Percentiles rank a stretch among this genome's conserved stretches.
Conservation (phyloP, 92 coral and sea anemone genomes). For the Palythoa caribaeorum region DNA sequence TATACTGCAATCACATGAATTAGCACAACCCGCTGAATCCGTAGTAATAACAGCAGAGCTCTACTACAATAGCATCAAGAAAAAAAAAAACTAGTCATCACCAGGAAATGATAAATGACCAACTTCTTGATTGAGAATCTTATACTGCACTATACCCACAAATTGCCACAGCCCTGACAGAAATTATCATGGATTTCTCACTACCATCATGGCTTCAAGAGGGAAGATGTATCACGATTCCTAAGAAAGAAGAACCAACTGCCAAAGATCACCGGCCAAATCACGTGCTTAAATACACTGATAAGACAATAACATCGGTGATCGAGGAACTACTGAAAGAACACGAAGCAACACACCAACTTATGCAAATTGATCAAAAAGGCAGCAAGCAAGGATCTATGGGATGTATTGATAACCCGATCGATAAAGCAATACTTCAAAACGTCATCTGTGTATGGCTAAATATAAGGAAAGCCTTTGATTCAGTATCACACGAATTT, state of each 20-base stretch:
- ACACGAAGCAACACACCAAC: slow-evolving; percentile 36
- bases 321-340: slow-evolving; percentile 38
- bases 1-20: too few relatives aligned
- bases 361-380: slow-evolving; percentile 51
- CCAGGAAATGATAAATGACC: too few relatives aligned
- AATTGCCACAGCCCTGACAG: not conserved
- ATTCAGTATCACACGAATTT: slow-evolving; percentile 24
- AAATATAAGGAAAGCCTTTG: slow-evolving; percentile 33
- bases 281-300: slow-evolving; percentile 39
- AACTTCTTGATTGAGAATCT: too few relatives aligned
- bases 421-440: slow-evolving; percentile 27
- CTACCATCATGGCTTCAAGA: not conserved
- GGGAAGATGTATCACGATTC: slow-evolving; percentile 51
- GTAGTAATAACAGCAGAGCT: too few relatives aligned
- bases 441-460: slow-evolving; percentile 28
- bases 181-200: not conserved
- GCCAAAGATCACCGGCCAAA: slow-evolving; percentile 55
- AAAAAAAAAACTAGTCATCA: too few relatives aligned
- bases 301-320: slow-evolving; percentile 54
- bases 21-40: too few relatives aligned
- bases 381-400: slow-evolving; percentile 31
- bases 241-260: slow-evolving; percentile 19
- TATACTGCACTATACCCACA: too few relatives aligned
- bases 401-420: slow-evolving; percentile 43
- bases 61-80: too few relatives aligned